Evolutionary conservation across 2,113 vertebrate genomes (phyloP).

Genomic region (Limnothrissa miodon): DNA sequence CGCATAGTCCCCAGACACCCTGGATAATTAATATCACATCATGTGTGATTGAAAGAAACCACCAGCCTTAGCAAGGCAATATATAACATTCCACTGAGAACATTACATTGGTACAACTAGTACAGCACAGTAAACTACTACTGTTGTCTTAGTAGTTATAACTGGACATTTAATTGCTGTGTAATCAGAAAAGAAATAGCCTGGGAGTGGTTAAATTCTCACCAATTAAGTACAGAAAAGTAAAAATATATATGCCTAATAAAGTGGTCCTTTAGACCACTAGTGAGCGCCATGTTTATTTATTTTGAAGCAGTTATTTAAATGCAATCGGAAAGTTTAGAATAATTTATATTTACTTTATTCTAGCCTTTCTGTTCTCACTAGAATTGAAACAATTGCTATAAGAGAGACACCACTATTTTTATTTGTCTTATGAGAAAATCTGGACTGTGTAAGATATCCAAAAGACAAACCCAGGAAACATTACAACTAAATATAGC

Average conservation of each 20-base stretch:
- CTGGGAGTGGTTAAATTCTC: too few species aligned
- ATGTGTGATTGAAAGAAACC: too few species aligned
- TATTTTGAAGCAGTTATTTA: background rate
- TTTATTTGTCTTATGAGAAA: background rate
- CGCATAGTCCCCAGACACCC: too few species aligned
- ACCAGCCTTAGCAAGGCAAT: background rate
- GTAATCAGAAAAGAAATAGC: background rate
- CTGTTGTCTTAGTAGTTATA: background rate
- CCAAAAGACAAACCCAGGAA: background rate
- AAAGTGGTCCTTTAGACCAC: slow-evolving; percentile 4
- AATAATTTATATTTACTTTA: too few species aligned
- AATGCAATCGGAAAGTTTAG: too few species aligned
- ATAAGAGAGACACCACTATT: background rate
- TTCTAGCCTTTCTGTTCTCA: background rate
- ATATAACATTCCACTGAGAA: background rate
- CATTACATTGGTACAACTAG: background rate
- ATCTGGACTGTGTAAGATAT: background rate
- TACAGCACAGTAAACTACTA: background rate
- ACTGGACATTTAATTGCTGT: background rate
- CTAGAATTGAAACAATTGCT: background rate
- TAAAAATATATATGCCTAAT: background rate
- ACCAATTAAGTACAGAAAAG: background rate
- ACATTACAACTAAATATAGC: slow-evolving; percentile 4
- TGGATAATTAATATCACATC: too few species aligned
- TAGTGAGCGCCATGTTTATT: slow-evolving; percentile 31